Evolutionary conservation across 2,113 vertebrate genomes (phyloP).

Genomic region (Abramis brama): DNA sequence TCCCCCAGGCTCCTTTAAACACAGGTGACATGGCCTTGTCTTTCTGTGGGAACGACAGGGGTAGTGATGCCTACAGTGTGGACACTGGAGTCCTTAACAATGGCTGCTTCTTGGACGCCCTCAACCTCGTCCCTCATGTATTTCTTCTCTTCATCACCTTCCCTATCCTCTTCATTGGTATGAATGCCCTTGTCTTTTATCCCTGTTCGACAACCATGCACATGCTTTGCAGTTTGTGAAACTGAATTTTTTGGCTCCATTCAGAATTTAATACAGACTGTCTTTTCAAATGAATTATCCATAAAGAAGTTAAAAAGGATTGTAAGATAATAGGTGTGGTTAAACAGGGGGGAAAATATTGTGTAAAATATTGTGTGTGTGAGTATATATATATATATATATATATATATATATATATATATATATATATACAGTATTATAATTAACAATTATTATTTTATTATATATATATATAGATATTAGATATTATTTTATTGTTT

Average conservation of each 20-base stretch:
- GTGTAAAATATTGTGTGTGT: background rate
- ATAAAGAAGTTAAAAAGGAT: too few species aligned
- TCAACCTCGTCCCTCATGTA: slow-evolving; percentile 97
- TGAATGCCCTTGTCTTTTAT: slow-evolving; percentile 59
- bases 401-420: too few species aligned
- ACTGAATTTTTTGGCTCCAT: background rate
- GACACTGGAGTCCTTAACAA: slow-evolving; percentile 84
- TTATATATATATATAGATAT: too few species aligned
- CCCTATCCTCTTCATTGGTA: slow-evolving; percentile 97
- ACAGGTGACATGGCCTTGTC: slow-evolving; percentile 78
- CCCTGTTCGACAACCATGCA: background rate
- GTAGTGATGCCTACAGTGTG: slow-evolving; percentile 84
- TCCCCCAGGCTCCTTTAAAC: slow-evolving; percentile 54
- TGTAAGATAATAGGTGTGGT: too few species aligned
- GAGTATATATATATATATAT: background rate
- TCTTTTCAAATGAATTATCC: background rate
- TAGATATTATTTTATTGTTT: too few species aligned
- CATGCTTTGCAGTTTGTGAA: background rate
- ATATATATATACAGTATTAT: background rate
- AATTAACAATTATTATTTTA: too few species aligned
- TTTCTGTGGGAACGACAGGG: slow-evolving; percentile 85
- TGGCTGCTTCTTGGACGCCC: slow-evolving; percentile 94
- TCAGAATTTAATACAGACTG: background rate
- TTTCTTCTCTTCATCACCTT: slow-evolving; percentile 98
- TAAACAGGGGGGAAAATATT: background rate